phyloP scores from a whole-genome alignment of 2,113 vertebrate species.

The Phasianus colchicus region DNA sequence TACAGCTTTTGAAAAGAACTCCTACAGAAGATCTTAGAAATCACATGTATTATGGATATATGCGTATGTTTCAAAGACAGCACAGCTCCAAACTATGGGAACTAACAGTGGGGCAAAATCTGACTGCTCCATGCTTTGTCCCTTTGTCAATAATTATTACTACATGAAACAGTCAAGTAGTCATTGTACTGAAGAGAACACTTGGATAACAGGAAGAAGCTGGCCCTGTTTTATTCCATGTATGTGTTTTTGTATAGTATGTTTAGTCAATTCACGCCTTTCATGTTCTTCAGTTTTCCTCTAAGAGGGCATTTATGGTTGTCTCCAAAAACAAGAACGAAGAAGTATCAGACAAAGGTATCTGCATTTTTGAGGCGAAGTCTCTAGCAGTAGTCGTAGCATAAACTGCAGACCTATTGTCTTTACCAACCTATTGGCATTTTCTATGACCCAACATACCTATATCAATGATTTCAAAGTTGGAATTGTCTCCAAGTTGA shows the following conservation, averaged over 20 bases:
- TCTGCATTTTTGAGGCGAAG: not conserved
- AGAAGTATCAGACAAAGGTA: not conserved
- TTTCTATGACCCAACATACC: not conserved
- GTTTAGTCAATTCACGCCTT: not conserved
- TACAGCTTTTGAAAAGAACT: constrained; percentile 67
- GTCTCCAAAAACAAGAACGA: not conserved
- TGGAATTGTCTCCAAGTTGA: not conserved
- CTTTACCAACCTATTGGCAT: not conserved
- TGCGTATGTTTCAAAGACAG: constrained; percentile 53
- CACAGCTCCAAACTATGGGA: constrained; percentile 66
- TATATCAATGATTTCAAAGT: not conserved
- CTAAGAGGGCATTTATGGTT: not conserved
- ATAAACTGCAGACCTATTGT: not conserved
- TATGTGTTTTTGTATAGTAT: not conserved
- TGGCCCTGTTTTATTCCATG: not conserved
- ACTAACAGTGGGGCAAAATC: constrained; percentile 58
- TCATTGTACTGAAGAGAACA: constrained; percentile 19
- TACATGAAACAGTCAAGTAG: constrained; percentile 65
- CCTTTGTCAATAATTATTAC: constrained; percentile 65
- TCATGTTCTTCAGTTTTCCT: not conserved
- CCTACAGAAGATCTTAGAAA: constrained; percentile 70
- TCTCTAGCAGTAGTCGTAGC: not conserved
- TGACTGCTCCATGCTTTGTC: constrained; percentile 46
- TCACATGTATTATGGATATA: constrained; percentile 72
- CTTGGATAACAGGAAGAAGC: not conserved